These are phyloP conservation scores for Aix galericulata DNA, from an alignment of 2,113 vertebrate genomes.

Conservation along the genomic window DNA sequence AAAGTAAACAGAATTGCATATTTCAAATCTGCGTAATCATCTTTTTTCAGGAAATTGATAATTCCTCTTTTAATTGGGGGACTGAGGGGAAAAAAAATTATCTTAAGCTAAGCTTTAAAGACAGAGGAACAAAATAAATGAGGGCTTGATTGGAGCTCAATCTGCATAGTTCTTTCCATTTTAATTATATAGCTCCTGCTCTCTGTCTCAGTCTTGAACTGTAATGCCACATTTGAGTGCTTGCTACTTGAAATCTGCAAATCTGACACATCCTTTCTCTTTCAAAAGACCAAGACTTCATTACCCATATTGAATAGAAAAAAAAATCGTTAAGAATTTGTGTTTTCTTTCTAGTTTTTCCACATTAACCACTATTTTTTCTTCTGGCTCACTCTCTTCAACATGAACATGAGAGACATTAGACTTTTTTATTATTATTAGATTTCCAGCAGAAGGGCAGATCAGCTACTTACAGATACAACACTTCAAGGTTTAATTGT, in stretches of 20 bases:
- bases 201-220: not conserved
- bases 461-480: not conserved
- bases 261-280: not conserved
- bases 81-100: not conserved
- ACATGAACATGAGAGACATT: not conserved
- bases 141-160: not conserved
- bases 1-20: not conserved
- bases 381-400: not conserved
- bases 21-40: not conserved
- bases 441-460: not conserved
- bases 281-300: not conserved
- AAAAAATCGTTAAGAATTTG: not conserved
- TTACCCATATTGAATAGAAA: not conserved
- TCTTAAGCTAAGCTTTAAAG: not conserved
- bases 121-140: not conserved
- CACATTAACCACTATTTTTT: not conserved
- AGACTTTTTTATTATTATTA: not conserved
- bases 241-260: not conserved
- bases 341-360: not conserved
- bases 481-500: not conserved
- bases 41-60: not conserved
- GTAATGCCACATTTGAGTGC: accelerated
- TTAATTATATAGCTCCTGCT: not conserved
- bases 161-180: not conserved
- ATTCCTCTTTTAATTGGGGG: not conserved